Conservation (phyloP, 1,140 invertebrate genomes). For the Bombus ignitus region DNA sequence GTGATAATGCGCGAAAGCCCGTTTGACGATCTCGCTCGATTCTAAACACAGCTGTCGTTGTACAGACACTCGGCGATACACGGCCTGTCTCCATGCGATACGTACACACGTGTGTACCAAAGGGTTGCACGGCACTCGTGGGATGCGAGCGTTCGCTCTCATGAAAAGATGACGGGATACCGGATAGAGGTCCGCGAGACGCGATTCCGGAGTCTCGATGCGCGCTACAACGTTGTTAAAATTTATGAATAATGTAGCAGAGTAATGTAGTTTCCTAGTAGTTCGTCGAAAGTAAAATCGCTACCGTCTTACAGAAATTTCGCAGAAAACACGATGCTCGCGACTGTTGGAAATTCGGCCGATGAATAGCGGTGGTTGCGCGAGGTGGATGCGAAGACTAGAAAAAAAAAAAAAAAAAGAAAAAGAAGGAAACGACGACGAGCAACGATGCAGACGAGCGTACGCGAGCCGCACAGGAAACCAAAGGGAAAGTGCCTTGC, state of each 20-base stretch:
- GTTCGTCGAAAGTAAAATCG: background rate
- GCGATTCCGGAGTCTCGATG: background rate
- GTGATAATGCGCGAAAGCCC: conserved; percentile 26
- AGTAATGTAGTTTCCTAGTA: conserved; percentile 3
- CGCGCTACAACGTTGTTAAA: background rate
- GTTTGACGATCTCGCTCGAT: conserved; percentile 14
- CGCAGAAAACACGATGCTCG: background rate
- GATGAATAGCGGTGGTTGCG: too few relatives aligned
- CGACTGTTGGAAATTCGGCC: background rate
- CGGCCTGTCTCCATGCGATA: background rate
- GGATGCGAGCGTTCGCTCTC: background rate
- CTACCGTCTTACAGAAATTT: background rate
- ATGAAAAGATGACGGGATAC: too few relatives aligned
- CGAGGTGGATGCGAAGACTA: background rate
- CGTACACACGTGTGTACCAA: conserved; percentile 1
- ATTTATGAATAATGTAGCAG: conserved; percentile 32
- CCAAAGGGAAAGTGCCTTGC: background rate
- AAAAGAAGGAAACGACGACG: too few relatives aligned
- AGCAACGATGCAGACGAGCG: too few relatives aligned
- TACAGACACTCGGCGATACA: conserved; percentile 6
- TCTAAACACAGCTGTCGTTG: conserved; percentile 1
- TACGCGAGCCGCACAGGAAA: background rate
- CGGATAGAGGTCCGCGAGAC: background rate
- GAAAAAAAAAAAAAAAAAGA: background rate
- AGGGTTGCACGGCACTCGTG: conserved; percentile 11